Conservation (phyloP, 2,888 invertebrate genomes). For the Vanessa cardui region DNA sequence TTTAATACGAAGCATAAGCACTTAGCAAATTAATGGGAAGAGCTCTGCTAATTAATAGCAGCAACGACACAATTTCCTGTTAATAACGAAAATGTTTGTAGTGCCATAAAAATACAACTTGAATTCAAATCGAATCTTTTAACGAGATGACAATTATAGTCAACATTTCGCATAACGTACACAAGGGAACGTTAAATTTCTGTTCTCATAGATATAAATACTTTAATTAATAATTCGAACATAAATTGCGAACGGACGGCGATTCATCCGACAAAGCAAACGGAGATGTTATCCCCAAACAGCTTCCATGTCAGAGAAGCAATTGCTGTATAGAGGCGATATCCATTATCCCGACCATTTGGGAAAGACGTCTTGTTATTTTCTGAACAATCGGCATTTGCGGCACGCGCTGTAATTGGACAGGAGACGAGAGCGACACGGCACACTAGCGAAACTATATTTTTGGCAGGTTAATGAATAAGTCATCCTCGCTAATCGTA, state of each 20-base stretch:
- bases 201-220: background rate
- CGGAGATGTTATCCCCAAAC: conserved; percentile 2
- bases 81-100: conserved; percentile 4
- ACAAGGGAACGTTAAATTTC: no score
- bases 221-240: background rate
- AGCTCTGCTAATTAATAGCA: conserved; percentile 28
- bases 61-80: conserved; percentile 23
- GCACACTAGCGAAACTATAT: conserved; percentile 5
- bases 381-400: conserved; percentile 34
- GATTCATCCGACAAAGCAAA: background rate
- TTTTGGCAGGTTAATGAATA: conserved; percentile 6
- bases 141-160: no score
- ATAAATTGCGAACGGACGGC: background rate
- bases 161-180: no score
- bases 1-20: conserved; percentile 15
- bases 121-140: background rate
- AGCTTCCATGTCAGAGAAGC: conserved; percentile 13
- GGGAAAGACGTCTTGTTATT: conserved; percentile 30
- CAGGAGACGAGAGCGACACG: conserved; percentile 26
- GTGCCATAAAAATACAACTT: background rate
- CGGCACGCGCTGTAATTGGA: conserved; percentile 29
- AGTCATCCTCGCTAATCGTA: no score
- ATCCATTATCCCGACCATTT: conserved; percentile 30
- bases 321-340: conserved; percentile 17
- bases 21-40: conserved; percentile 27